Percentiles rank a stretch among this genome's conserved stretches.
phyloP scores from a whole-genome alignment of 1,140 invertebrate species.

The Drosophila ficusphila region DNA sequence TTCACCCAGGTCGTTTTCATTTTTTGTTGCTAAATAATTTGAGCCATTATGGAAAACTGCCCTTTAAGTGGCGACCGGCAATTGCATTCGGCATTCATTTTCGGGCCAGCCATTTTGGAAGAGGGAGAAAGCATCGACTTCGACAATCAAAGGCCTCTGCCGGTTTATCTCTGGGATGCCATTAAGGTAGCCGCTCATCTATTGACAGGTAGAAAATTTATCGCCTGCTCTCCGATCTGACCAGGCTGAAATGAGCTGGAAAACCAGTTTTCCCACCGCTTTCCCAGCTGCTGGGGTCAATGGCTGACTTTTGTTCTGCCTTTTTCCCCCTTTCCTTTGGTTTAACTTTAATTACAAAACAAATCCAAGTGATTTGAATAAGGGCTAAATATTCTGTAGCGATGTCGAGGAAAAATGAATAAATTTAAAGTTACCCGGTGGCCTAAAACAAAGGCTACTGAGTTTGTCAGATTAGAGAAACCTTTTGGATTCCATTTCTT shows the following conservation, averaged over 20 bases:
- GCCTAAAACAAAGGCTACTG: conserved; percentile 47
- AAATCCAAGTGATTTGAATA: conserved; percentile 66
- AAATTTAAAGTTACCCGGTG: conserved; percentile 26
- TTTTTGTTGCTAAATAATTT: conserved; percentile 43
- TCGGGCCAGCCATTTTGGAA: conserved; percentile 29
- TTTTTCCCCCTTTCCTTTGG: neutral
- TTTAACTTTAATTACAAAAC: conserved; percentile 68
- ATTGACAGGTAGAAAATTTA: conserved; percentile 84
- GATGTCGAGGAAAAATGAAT: neutral
- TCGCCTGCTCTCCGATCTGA: conserved; percentile 52
- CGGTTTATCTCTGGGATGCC: conserved; percentile 71
- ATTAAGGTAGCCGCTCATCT: conserved; percentile 77
- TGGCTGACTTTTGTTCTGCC: conserved; percentile 63
- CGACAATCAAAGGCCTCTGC: conserved; percentile 64
- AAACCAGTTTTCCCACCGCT: conserved; percentile 63
- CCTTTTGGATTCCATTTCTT: conserved; percentile 24
- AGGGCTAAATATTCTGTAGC: conserved; percentile 21
- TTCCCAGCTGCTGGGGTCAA: conserved; percentile 72
- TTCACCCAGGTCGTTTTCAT: conserved; percentile 36
- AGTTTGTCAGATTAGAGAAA: conserved; percentile 21
- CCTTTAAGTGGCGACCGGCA: conserved; percentile 32
- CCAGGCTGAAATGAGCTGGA: conserved; percentile 34
- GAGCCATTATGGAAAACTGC: conserved; percentile 38
- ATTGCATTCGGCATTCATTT: conserved; percentile 22
- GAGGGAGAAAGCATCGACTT: conserved; percentile 6